A percentile compares a stretch with the other conserved stretches of the same genome.
Evolutionary conservation across 1,140 invertebrate genomes (phyloP).

Genomic region (Homarus americanus): DNA sequence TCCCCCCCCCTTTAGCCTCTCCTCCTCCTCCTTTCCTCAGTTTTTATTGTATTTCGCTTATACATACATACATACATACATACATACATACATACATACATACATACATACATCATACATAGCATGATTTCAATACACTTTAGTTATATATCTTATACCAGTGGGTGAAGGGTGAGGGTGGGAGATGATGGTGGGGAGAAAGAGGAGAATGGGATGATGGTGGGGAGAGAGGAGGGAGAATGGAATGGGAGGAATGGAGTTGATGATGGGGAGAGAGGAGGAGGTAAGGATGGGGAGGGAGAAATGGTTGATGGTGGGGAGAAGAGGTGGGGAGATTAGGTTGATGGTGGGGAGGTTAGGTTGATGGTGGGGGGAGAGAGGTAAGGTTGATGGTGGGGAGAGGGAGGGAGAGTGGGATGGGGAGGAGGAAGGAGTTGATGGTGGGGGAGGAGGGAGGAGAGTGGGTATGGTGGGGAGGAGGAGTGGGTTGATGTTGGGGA

Average conservation of each 20-base stretch:
- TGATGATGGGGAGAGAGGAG: neutral
- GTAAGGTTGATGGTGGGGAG: neutral
- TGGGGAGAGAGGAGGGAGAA: neutral
- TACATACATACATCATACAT: slow-evolving; percentile 8
- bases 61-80: neutral
- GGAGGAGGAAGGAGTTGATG: neutral
- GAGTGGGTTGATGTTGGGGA: neutral
- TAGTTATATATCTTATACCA: no score
- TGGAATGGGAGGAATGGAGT: neutral
- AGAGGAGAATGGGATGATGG: no score
- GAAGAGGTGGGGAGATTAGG: no score
- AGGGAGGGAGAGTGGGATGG: neutral
- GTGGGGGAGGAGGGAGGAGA: no score
- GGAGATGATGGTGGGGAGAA: no score
- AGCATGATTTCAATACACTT: no score
- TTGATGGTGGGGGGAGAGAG: neutral
- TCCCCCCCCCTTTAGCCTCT: neutral
- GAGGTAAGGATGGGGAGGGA: neutral
- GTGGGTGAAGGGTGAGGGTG: no score
- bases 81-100: slow-evolving; percentile 14
- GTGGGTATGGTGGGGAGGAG: neutral
- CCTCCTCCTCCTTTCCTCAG: neutral
- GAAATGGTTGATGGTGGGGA: no score
- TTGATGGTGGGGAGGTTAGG: neutral
- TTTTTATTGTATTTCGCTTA: neutral